Evolutionary conservation across 1,140 invertebrate species (phyloP).

Genomic region (Halyomorpha halys): DNA sequence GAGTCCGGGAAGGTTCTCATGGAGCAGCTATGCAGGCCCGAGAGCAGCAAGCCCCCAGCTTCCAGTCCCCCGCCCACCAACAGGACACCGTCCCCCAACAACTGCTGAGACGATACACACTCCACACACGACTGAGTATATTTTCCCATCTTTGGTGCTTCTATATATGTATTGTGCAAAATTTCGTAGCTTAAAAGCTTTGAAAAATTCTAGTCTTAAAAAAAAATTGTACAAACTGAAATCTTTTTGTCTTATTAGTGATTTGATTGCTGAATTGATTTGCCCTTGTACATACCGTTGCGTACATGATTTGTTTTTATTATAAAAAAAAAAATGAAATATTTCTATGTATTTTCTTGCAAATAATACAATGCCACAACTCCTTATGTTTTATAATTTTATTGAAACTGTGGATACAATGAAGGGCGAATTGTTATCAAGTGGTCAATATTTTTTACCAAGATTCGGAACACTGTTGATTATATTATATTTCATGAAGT

Average conservation of each 20-base stretch:
- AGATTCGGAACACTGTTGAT: no score
- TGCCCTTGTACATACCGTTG: neutral
- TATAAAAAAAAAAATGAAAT: no score
- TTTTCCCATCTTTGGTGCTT: slow-evolving; percentile 24
- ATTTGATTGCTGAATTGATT: slow-evolving; percentile 22
- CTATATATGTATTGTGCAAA: slow-evolving; percentile 20
- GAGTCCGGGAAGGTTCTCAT: slow-evolving; percentile 47
- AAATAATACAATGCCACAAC: no score
- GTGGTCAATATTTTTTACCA: no score
- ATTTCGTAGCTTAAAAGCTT: slow-evolving; percentile 27
- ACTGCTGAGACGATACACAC: slow-evolving; percentile 19
- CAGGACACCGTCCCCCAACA: slow-evolving; percentile 1
- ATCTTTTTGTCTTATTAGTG: slow-evolving; percentile 14
- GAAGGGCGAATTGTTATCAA: no score
- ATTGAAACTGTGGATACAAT: no score
- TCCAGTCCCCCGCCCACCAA: slow-evolving; percentile 13
- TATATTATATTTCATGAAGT: no score
- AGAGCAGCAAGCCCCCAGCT: neutral
- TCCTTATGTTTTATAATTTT: no score
- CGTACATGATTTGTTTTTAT: neutral
- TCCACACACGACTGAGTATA: slow-evolving; percentile 16
- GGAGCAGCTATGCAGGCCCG: slow-evolving; percentile 51
- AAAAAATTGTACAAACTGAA: slow-evolving; percentile 24
- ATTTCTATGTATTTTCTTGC: no score
- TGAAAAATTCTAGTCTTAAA: slow-evolving; percentile 26